Evolutionary conservation across 2,113 vertebrate species (phyloP), one percentile per base, ranked within the genome.

Genomic region (Gasterosteus aculeatus): DNA sequence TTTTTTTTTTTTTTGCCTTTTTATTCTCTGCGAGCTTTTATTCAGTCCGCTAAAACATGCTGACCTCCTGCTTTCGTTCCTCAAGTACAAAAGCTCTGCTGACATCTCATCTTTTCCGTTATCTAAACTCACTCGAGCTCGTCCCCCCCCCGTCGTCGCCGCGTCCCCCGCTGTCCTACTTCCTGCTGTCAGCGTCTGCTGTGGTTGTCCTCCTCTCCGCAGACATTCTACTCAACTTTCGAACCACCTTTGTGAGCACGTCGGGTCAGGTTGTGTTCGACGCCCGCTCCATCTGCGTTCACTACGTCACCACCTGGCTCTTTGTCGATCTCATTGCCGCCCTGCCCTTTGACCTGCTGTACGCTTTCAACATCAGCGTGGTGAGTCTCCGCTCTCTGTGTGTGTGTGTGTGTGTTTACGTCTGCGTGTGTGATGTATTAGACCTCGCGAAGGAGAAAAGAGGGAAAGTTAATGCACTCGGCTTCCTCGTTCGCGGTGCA

Each of bases 301-400:
- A 95, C 91, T 95, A 95, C 79, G 94, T 94, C 87, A 95, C 94
- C 88, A 95, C 95, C 42, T 95, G 95, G 95, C 94, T 95, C 58
- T 95, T 95, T 73, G 94, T 95, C 35, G 95, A 95, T 80, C 93
- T 95, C 69, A 94, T 95, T 19, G 94, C 95, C 19, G 95, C 95
- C 10, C 90, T 95, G 77, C 95, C 95, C 78, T 95, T 95, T 73
- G 95, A 95, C 92, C 92, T 95, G 54, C 93, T 95, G 68, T 95
- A 94, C 15, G 95, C 95, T 29, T 95, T 95, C 86, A 95, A 95
- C 67, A 89, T 95, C 92, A 95, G 93, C 71, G 95, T 95, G 95
- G 95, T 95, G 80, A 95, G 85, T 84, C 29, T 15, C 38, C 60
- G 18, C 42, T 31, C 2, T 62, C 56, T 78, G 49, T 51, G 49